Evolutionary conservation across 2,888 invertebrate species (phyloP).

Genomic region (Stenichneumon culpator): DNA sequence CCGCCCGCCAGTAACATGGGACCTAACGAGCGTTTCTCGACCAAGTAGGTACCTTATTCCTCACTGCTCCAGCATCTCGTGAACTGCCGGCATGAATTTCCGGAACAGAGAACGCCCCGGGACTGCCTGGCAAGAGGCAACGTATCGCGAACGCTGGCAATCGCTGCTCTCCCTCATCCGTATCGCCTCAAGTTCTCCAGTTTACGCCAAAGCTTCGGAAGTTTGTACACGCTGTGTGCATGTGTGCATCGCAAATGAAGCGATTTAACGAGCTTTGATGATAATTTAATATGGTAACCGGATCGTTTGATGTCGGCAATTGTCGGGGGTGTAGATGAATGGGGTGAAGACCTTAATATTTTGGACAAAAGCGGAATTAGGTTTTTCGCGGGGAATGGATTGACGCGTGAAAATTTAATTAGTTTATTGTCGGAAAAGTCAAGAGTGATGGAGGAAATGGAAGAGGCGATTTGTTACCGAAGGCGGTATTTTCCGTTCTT

Average conservation of each 20-base stretch:
- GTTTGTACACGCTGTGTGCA: not conserved
- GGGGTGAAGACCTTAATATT: too few species aligned
- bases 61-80: slow-evolving; percentile 34
- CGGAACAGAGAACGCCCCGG: slow-evolving; percentile 60
- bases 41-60: slow-evolving; percentile 59
- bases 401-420: too few species aligned
- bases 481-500: too few species aligned
- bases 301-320: too few species aligned
- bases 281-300: not conserved
- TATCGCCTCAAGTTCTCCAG: not conserved
- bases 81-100: slow-evolving; percentile 65
- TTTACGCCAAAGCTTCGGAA: not conserved
- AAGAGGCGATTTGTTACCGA: too few species aligned
- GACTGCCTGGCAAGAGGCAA: slow-evolving; percentile 37
- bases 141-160: slow-evolving; percentile 24
- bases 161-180: not conserved
- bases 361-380: too few species aligned
- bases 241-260: slow-evolving; percentile 1
- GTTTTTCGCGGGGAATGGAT: too few species aligned
- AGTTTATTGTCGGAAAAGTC: too few species aligned
- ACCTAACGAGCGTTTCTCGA: slow-evolving; percentile 68
- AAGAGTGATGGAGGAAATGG: too few species aligned
- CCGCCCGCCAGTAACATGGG: slow-evolving; percentile 41
- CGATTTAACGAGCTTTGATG: slow-evolving; percentile 2
- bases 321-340: too few species aligned